A percentile compares a stretch with the other conserved stretches of the same genome.
Evolutionary conservation across 2,888 invertebrate genomes (phyloP).

Genomic region (Xestobium rufovillosum): DNA sequence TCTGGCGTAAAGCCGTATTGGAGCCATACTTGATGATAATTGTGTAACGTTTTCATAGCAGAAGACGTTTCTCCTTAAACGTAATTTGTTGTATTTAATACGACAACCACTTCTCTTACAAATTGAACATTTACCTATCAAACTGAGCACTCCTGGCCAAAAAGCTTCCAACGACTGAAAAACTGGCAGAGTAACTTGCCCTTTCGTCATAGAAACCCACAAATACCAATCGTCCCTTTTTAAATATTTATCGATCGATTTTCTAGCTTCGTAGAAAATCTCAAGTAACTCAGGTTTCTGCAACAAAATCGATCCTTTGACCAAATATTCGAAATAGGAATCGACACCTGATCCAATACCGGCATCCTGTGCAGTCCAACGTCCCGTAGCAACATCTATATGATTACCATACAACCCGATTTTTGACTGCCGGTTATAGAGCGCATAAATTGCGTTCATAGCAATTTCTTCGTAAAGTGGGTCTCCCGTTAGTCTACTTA

Average conservation of each 20-base stretch:
- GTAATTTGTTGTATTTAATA: no score
- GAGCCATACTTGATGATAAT: constrained; percentile 94
- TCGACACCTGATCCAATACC: constrained; percentile 95
- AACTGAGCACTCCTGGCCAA: constrained; percentile 92
- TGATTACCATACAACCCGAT: constrained; percentile 95
- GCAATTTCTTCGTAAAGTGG: constrained; percentile 91
- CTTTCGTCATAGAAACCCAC: constrained; percentile 98
- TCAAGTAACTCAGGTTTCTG: constrained; percentile 85
- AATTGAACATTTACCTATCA: constrained; percentile 53
- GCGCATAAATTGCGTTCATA: constrained; percentile 78
- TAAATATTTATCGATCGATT: constrained; percentile 74
- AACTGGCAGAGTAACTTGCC: constrained; percentile 91
- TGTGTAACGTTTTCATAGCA: constrained; percentile 88
- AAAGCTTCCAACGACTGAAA: constrained; percentile 98
- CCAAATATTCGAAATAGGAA: constrained; percentile 96
- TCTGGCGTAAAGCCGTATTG: constrained; percentile 98
- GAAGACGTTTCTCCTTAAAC: constrained; percentile 73
- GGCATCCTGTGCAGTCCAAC: constrained; percentile 98
- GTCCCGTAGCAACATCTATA: constrained; percentile 86
- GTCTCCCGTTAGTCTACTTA: constrained; percentile 89
- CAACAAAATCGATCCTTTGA: constrained; percentile 88
- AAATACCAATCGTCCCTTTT: constrained; percentile 97
- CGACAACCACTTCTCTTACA: no score
- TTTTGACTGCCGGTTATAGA: constrained; percentile 79
- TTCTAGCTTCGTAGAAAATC: constrained; percentile 76